Evolutionary conservation across 1,140 invertebrate species (phyloP).

Genomic region (Tachypleus tridentatus): DNA sequence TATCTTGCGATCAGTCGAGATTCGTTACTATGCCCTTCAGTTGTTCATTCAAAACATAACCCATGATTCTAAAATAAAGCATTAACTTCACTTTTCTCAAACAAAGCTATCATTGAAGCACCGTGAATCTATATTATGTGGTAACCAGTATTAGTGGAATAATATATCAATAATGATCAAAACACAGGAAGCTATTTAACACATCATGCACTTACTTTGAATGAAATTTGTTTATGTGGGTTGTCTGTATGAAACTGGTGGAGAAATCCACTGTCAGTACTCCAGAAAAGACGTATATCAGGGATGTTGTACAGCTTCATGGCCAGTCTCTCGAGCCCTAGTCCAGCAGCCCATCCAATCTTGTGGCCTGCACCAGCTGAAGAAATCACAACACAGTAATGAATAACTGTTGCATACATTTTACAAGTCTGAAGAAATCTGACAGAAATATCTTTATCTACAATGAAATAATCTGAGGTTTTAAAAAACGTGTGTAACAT

Average conservation of each 20-base stretch:
- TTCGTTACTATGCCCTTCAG: too few relatives aligned
- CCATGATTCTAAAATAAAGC: too few relatives aligned
- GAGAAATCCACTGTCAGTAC: constrained; percentile 74
- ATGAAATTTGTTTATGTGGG: constrained; percentile 46
- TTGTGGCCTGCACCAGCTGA: constrained; percentile 62
- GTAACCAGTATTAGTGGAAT: too few relatives aligned
- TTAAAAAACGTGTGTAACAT: too few relatives aligned
- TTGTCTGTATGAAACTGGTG: constrained; percentile 73
- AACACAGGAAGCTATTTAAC: neutral
- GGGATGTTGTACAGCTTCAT: constrained; percentile 94
- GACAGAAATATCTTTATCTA: too few relatives aligned
- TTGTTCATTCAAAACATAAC: too few relatives aligned
- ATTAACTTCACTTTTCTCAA: too few relatives aligned
- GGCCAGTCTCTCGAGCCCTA: constrained; percentile 89
- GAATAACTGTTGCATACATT: constrained; percentile 3
- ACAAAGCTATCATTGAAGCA: too few relatives aligned
- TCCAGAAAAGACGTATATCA: constrained; percentile 94
- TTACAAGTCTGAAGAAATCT: neutral
- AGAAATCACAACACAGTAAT: constrained; percentile 10
- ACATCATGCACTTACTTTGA: constrained; percentile 42
- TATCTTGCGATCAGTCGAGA: too few relatives aligned
- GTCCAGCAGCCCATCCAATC: constrained; percentile 96
- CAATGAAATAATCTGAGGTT: too few relatives aligned
- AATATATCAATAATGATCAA: too few relatives aligned
- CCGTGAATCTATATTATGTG: neutral